Evolutionary conservation across 1,140 invertebrate genomes (phyloP), one percentile per base, ranked within the genome.

Genomic region (Cephus cinctus): DNA sequence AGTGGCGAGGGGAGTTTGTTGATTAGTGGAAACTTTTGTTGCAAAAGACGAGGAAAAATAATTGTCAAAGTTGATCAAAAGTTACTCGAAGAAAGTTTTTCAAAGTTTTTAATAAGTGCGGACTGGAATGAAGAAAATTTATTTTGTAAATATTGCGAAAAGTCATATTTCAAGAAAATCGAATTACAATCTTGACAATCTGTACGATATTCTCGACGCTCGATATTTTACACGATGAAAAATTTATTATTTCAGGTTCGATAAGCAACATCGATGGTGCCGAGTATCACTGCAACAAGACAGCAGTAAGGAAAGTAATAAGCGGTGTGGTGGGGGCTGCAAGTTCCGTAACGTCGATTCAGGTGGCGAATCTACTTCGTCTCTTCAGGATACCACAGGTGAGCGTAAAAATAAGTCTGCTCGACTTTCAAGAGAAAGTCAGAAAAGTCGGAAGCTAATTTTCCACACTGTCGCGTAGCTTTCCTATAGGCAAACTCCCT

Each of bases 301-400:
- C 88, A 1, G 84, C 88, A 48, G 82, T 91, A 38, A 78, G 87
- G 25, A 92, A 94, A 71, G 89, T 95, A 11, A 96, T 97, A 57
- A 92, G 92, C 2, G 95, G 94, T 0, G 94, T 98, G 4, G 89
- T 98, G n/a, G 94, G 92, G 2, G 95, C 94, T 3, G 90, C 94
- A 0, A 95, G 92, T 34, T 94, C 91, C 59, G 93, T 96, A 27
- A 97, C 94, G 9, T 96, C 93, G 3, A 96, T 97, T 52, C 93
- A 96, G 82, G 94, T 98, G 15, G 94, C 94, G 25, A 97, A 96
- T 81, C 81, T 98, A 36, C 78, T 98, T 30, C 82, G 94, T 31
- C 84, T 98, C 4, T 98, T 97, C 75, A 90, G 89, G 71, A 97
- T 97, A 71, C 94, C 94, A 11, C 94, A 96, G 86, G 94, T 96